Conservation (phyloP, 2,113 vertebrate genomes). For the Clinocottus analis region DNA sequence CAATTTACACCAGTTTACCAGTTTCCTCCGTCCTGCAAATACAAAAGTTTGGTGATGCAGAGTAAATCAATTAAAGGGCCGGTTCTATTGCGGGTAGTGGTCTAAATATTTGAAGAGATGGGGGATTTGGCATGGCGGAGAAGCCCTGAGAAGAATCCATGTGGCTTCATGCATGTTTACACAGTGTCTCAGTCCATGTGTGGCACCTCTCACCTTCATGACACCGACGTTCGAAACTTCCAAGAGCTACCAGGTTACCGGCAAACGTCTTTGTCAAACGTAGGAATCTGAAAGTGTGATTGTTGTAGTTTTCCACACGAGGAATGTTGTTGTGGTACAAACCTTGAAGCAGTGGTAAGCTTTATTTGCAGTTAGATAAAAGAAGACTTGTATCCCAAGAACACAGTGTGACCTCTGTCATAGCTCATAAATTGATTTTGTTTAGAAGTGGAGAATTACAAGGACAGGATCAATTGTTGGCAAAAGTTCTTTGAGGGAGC, state of each 20-base stretch:
- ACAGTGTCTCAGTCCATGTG: neutral
- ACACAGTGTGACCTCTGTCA: slow-evolving; percentile 57
- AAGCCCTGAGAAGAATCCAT: slow-evolving; percentile 81
- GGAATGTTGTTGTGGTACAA: slow-evolving; percentile 57
- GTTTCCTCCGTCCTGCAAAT: slow-evolving; percentile 12
- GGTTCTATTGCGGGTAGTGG: slow-evolving; percentile 52
- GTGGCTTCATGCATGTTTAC: slow-evolving; percentile 27
- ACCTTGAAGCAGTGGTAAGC: slow-evolving; percentile 69
- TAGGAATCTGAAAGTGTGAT: slow-evolving; percentile 42
- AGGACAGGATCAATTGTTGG: slow-evolving; percentile 65
- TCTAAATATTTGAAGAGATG: slow-evolving; percentile 76
- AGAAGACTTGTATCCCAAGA: slow-evolving; percentile 63
- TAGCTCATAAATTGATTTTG: slow-evolving; percentile 64
- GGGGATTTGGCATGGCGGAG: slow-evolving; percentile 68
- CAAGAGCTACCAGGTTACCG: slow-evolving; percentile 30
- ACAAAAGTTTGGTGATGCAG: slow-evolving; percentile 33
- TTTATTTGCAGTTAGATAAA: slow-evolving; percentile 68
- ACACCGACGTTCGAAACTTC: slow-evolving; percentile 7
- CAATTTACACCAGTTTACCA: slow-evolving; percentile 44
- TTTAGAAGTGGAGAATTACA: slow-evolving; percentile 64
- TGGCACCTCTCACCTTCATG: slow-evolving; percentile 14
- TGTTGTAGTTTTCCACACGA: slow-evolving; percentile 45
- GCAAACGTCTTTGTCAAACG: slow-evolving; percentile 36
- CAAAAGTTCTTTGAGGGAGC: slow-evolving; percentile 53
- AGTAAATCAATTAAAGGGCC: slow-evolving; percentile 65